Evolutionary conservation across 2,113 vertebrate species (phyloP), one percentile per base, ranked within the genome.

Genomic region (Boleophthalmus pectinirostris): DNA sequence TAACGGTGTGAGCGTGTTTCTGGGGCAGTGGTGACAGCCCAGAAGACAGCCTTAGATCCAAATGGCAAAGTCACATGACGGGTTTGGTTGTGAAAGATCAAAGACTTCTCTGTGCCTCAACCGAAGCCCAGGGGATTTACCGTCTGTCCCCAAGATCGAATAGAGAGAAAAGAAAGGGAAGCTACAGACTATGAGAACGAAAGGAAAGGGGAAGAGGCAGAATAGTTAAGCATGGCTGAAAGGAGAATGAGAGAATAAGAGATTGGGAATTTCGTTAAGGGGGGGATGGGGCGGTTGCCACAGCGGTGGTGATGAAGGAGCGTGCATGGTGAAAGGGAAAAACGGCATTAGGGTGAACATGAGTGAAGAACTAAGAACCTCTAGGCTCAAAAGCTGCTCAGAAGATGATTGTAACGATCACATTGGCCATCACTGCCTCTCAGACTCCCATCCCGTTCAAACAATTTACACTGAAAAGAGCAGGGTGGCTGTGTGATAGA

Each of bases 101-200:
- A 92, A 92, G 85, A 78, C 78, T 82, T 75, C 82, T 85, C 78
- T 71, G 78, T 66, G 82, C 82, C 79, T 77, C 75, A 86, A 82
- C 81, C 86, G 83, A 43, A 43, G 38, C 38, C 85, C 85, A 56
- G 71, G 86, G 85, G 89, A 91, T 85, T 88, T 85, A 81, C 82
- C 78, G 86, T 87, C 83, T 79, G 86, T 88, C 83, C 88, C 84
- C 69, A 73, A 82, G 80, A 87, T 77, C 4, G 73, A 86, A 78
- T 58, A 69, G 74, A 82, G 85, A 75, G 72, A 80, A 35, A 33
- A 75, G 72, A 81, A 35, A 33, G 23, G 82, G 71, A 78, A 81
- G 79, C 70, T 69, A 79, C 66, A 81, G 74, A 86, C 69, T 70
- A 61, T 70, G 79, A 61, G 82, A 85, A 88, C 86, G 78, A 88